Percentiles rank a stretch among this genome's conserved stretches.
Conservation (phyloP, 2,113 vertebrate genomes). For the Phrynocephalus versicolor region DNA sequence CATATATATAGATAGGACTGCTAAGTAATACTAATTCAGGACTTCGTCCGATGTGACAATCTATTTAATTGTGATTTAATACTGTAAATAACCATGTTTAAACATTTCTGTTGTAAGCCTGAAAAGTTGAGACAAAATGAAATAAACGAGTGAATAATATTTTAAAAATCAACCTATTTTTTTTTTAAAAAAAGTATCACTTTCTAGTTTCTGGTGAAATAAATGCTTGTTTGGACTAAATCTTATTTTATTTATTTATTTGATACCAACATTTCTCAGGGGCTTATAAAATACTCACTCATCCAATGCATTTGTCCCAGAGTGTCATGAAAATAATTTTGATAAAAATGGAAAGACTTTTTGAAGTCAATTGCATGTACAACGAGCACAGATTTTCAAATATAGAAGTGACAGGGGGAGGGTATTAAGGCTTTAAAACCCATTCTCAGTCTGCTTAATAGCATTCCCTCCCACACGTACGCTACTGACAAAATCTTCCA, state of each 20-base stretch:
- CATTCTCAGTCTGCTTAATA: slow-evolving; percentile 1
- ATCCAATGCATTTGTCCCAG: slow-evolving; percentile 48
- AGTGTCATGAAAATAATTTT: slow-evolving; percentile 60
- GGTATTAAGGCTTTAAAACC: slow-evolving; percentile 41
- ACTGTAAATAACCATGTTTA: neutral
- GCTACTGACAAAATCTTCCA: neutral
- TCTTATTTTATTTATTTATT: slow-evolving; percentile 32
- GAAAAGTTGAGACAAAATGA: too few relatives aligned
- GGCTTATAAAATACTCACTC: slow-evolving; percentile 44
- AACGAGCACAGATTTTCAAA: slow-evolving; percentile 52
- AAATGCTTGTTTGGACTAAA: slow-evolving; percentile 39
- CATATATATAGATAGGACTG: neutral
- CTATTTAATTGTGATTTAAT: neutral
- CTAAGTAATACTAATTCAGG: too few relatives aligned
- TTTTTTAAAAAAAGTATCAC: slow-evolving; percentile 45
- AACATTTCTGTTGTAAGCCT: neutral
- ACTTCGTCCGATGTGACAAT: neutral
- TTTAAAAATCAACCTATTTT: too few relatives aligned
- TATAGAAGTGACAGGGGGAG: slow-evolving; percentile 20
- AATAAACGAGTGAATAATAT: too few relatives aligned
- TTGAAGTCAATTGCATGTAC: slow-evolving; percentile 40
- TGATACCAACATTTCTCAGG: slow-evolving; percentile 61
- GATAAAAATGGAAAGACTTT: slow-evolving; percentile 50
- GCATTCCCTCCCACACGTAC: neutral
- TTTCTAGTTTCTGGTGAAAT: slow-evolving; percentile 24